These are phyloP conservation scores for Phalacrocorax brasilianus DNA, from an alignment of 2,113 vertebrate genomes.

Conservation along the genomic window DNA sequence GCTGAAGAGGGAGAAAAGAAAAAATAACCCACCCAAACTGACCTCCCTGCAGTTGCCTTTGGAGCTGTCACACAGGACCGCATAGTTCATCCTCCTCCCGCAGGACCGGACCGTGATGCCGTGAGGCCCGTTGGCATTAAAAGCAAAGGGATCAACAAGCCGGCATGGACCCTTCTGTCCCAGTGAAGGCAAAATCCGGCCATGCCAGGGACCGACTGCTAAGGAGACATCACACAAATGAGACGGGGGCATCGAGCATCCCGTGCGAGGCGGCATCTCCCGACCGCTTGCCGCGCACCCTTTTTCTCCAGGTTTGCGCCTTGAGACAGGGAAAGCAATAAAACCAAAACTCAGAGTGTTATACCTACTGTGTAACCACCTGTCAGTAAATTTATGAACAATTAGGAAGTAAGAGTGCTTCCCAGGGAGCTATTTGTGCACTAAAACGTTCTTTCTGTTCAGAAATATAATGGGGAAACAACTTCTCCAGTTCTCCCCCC, in stretches of 20 bases:
- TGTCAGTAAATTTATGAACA: constrained; percentile 83
- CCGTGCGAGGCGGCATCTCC: neutral
- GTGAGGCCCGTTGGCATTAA: rapidly evolving
- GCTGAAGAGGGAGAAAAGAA: neutral
- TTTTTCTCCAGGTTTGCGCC: constrained; percentile 48
- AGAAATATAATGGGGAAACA: constrained; percentile 69
- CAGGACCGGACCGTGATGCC: rapidly evolving
- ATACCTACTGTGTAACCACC: constrained; percentile 79
- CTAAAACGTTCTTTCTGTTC: constrained; percentile 71
- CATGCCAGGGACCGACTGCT: rapidly evolving
- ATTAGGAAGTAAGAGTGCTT: constrained; percentile 78
- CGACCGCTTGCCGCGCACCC: neutral
- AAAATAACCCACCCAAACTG: neutral
- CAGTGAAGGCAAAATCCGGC: rapidly evolving
- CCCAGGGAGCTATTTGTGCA: constrained; percentile 75
- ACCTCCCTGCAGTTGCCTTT: neutral
- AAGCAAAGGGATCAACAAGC: neutral
- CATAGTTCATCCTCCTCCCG: neutral
- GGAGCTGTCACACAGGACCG: rapidly evolving
- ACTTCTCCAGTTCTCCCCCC: constrained; percentile 19
- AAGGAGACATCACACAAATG: rapidly evolving
- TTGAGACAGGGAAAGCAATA: constrained; percentile 62
- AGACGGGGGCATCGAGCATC: neutral
- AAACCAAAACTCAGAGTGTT: constrained; percentile 63
- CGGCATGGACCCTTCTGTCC: rapidly evolving